phyloP scores from a whole-genome alignment of 2,888 invertebrate species.

The Pyrrhia umbra region DNA sequence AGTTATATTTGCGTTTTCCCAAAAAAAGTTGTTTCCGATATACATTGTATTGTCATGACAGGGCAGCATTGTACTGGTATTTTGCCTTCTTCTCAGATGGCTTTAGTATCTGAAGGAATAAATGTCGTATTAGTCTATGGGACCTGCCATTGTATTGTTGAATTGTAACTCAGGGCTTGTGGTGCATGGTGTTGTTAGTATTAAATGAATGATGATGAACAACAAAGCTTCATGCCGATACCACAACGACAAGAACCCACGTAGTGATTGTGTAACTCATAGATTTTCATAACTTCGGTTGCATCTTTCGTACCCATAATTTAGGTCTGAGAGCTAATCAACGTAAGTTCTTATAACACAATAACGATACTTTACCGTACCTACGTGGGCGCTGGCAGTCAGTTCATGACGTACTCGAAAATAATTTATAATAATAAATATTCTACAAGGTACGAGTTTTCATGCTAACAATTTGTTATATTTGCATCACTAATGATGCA shows the following conservation, averaged over 20 bases:
- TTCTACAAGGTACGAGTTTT: too few relatives aligned
- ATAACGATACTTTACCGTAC: neutral
- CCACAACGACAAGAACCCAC: constrained; percentile 1
- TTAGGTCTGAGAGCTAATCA: neutral
- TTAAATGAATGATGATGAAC: constrained; percentile 2
- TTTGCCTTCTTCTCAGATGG: constrained; percentile 99
- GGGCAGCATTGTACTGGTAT: constrained; percentile 96
- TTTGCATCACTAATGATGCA: neutral
- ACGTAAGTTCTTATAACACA: constrained; percentile 4
- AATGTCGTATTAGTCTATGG: constrained; percentile 43
- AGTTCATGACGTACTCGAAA: neutral
- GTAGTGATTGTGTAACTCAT: neutral
- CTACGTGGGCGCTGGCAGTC: neutral
- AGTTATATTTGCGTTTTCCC: constrained; percentile 53
- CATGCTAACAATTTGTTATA: too few relatives aligned
- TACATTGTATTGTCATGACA: constrained; percentile 54
- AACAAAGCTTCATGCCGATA: neutral
- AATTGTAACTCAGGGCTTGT: neutral
- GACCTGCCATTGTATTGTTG: constrained; percentile 6
- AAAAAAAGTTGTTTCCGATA: constrained; percentile 51
- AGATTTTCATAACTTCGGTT: neutral
- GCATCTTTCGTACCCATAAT: neutral
- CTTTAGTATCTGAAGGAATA: constrained; percentile 60
- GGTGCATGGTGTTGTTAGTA: constrained; percentile 1
- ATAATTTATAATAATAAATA: neutral